phyloP scores from a whole-genome alignment of 2,888 invertebrate genomes.

The Drosophila nr. fundita region DNA sequence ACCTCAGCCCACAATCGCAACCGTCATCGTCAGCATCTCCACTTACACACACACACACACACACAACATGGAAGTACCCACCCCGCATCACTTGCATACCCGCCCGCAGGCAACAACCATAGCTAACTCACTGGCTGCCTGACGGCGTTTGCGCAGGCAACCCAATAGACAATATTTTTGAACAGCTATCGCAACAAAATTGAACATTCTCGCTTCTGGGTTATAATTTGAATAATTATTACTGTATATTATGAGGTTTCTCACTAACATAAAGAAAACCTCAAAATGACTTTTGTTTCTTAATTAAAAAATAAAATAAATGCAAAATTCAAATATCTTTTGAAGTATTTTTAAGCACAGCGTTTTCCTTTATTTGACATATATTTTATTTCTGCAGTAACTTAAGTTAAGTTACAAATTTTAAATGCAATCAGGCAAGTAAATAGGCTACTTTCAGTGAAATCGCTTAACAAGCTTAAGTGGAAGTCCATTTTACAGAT shows the following conservation, averaged over 20 bases:
- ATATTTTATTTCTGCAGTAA: neutral
- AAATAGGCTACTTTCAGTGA: neutral
- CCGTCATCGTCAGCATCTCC: constrained; percentile 76
- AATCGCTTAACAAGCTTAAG: neutral
- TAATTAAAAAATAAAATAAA: neutral
- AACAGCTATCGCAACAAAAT: constrained; percentile 1
- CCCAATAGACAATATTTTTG: constrained; percentile 53
- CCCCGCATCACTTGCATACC: constrained; percentile 23
- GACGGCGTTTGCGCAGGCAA: constrained; percentile 68
- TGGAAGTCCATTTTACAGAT: neutral
- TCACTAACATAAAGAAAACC: neutral
- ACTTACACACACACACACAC: constrained; percentile 33
- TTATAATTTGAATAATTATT: neutral
- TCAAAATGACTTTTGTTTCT: neutral
- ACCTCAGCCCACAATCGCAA: constrained; percentile 59
- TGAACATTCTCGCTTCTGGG: neutral
- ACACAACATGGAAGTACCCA: constrained; percentile 12
- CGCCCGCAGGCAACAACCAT: constrained; percentile 68
- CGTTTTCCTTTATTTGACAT: neutral
- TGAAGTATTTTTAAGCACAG: neutral
- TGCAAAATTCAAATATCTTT: neutral
- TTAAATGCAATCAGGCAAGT: neutral
- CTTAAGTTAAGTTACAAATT: neutral
- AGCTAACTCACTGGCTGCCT: constrained; percentile 72
- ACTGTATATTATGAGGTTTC: neutral